Percentiles rank a stretch among this genome's conserved stretches.
Evolutionary conservation across 2,797 vertebrate genomes (phyloP).

Genomic region (Eulemur rubriventer): DNA sequence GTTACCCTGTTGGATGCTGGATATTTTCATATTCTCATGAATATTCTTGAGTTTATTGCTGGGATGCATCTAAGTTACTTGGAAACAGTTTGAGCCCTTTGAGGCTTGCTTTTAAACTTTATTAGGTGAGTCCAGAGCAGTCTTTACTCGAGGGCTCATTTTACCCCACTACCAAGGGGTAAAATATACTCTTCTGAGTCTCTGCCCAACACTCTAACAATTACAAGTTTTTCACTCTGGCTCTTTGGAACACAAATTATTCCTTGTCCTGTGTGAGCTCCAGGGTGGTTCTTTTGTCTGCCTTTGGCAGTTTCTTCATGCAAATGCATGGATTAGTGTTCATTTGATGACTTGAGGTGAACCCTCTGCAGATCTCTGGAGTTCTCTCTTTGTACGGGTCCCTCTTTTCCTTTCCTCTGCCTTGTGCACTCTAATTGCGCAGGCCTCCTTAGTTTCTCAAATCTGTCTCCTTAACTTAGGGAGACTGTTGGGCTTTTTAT

Average conservation of each 20-base stretch:
- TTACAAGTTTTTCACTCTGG: neutral
- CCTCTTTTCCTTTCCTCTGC: neutral
- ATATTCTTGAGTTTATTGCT: neutral
- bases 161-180: neutral
- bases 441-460: neutral
- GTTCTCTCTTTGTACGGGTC: neutral
- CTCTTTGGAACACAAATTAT: neutral
- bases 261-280: neutral
- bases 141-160: neutral
- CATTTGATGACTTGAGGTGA: neutral
- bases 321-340: neutral
- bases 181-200: neutral
- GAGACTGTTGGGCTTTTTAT: neutral
- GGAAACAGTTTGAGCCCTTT: neutral
- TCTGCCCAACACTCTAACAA: neutral
- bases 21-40: neutral
- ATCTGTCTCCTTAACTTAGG: neutral
- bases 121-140: neutral
- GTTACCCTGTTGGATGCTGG: neutral
- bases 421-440: neutral
- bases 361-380: neutral
- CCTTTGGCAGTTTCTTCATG: neutral
- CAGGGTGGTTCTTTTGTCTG: neutral
- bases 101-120: neutral
- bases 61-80: neutral